These are phyloP conservation scores for Lepidothrix coronata DNA, from an alignment of 2,113 vertebrate genomes.

Conservation along the genomic window DNA sequence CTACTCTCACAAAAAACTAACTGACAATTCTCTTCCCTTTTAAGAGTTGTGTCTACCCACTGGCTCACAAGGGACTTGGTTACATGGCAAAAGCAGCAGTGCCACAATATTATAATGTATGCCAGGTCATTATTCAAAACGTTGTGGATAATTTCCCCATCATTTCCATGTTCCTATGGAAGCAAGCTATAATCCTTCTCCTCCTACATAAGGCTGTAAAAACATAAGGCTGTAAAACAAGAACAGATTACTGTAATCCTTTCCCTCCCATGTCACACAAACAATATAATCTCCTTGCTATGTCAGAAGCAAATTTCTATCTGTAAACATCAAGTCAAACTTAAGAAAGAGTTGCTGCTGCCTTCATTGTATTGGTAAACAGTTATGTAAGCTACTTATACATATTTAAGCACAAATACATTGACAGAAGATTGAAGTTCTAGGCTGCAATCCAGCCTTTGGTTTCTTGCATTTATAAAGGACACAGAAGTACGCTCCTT, in stretches of 20 bases:
- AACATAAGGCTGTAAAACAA: conserved; percentile 22
- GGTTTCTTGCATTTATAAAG: not conserved
- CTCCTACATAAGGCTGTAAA: conserved; percentile 31
- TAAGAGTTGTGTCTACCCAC: not conserved
- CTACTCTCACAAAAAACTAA: not conserved
- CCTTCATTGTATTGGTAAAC: not conserved
- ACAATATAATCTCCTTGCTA: conserved; percentile 19
- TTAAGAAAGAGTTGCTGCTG: not conserved
- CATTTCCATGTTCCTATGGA: conserved; percentile 15
- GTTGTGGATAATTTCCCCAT: not conserved
- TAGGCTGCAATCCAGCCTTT: not conserved
- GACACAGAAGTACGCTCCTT: not conserved
- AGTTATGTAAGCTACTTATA: not conserved
- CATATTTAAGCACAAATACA: not conserved
- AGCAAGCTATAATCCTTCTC: not conserved
- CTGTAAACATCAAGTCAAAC: not conserved
- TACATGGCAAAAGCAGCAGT: not conserved
- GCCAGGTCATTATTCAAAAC: not conserved
- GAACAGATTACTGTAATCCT: conserved; percentile 43
- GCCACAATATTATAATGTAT: not conserved
- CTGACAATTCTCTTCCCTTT: not conserved
- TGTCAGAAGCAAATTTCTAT: conserved; percentile 15
- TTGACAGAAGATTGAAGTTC: not conserved
- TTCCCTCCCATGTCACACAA: conserved; percentile 7
- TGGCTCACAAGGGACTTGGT: not conserved